Evolutionary conservation across 1,140 invertebrate species (phyloP).

Genomic region (Hypsibius dujardini): DNA sequence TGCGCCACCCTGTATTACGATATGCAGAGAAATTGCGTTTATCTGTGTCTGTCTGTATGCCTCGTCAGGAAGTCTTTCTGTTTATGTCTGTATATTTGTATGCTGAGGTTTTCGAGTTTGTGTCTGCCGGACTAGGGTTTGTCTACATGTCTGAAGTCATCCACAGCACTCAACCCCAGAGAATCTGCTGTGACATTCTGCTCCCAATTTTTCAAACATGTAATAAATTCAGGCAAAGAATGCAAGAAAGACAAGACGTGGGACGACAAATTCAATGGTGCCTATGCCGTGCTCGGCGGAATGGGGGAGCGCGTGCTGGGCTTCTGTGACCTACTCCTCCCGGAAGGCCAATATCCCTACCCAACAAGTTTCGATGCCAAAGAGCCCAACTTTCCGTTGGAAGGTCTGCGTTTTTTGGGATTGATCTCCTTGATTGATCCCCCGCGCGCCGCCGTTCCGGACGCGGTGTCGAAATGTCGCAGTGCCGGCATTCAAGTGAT

Average conservation of each 20-base stretch:
- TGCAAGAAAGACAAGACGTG: conserved; percentile 22
- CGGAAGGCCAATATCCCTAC: conserved; percentile 22
- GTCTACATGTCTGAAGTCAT: no score
- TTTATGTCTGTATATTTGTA: no score
- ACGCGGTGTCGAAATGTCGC: conserved; percentile 29
- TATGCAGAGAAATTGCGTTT: no score
- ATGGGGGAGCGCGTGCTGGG: conserved; percentile 33
- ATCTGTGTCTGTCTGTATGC: no score
- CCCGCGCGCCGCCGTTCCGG: conserved; percentile 28
- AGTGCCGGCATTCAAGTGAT: conserved; percentile 29
- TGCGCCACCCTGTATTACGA: no score
- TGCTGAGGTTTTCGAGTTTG: no score
- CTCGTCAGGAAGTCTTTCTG: no score
- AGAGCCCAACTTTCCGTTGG: conserved; percentile 31
- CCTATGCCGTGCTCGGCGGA: conserved; percentile 29
- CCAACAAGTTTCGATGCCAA: conserved; percentile 31
- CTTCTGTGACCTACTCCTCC: conserved; percentile 26
- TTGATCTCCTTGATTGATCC: conserved; percentile 35
- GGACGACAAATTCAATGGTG: conserved; percentile 26
- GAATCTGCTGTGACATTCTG: no score
- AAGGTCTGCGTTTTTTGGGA: conserved; percentile 33
- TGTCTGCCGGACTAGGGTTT: no score
- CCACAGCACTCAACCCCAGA: no score
- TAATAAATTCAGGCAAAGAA: conserved; percentile 26
- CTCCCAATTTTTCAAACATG: no score